Conservation (phyloP, 1,140 invertebrate genomes). For the Cyphomyrmex costatus region DNA sequence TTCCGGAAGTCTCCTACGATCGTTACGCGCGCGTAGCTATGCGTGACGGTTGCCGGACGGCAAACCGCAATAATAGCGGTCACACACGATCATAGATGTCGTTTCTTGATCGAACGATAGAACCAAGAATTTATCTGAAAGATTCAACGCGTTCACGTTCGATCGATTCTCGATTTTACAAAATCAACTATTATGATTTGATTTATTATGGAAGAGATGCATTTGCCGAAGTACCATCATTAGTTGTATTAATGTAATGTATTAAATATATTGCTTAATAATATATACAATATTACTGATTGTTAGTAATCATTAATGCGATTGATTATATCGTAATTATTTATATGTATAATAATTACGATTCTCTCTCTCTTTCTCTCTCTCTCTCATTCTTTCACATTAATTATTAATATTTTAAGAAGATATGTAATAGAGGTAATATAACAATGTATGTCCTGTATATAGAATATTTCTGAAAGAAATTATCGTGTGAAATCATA, state of each 20-base stretch:
- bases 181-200: not conserved
- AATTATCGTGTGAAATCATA: not conserved
- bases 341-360: slow-evolving; percentile 6
- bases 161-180: slow-evolving; percentile 24
- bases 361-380: not conserved
- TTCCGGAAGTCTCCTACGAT: slow-evolving; percentile 62
- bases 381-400: not conserved
- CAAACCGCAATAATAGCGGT: slow-evolving; percentile 56
- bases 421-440: not conserved
- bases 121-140: not conserved
- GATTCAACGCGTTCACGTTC: not conserved
- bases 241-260: slow-evolving; percentile 7
- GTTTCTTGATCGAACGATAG: slow-evolving; percentile 22
- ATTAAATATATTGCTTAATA: slow-evolving; percentile 16
- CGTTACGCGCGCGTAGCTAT: slow-evolving; percentile 45
- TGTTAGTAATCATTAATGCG: slow-evolving; percentile 23
- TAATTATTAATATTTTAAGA: slow-evolving; percentile 12
- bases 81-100: slow-evolving; percentile 35
- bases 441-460: not conserved
- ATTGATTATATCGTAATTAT: slow-evolving; percentile 30
- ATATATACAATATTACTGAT: slow-evolving; percentile 1
- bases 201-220: not conserved
- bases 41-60: slow-evolving; percentile 49
- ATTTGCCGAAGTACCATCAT: not conserved
- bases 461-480: not conserved